A percentile compares a stretch with the other conserved stretches of the same genome.
These are phyloP conservation scores for Oriolus oriolus DNA, from an alignment of 2,113 vertebrate genomes.

Conservation along the genomic window DNA sequence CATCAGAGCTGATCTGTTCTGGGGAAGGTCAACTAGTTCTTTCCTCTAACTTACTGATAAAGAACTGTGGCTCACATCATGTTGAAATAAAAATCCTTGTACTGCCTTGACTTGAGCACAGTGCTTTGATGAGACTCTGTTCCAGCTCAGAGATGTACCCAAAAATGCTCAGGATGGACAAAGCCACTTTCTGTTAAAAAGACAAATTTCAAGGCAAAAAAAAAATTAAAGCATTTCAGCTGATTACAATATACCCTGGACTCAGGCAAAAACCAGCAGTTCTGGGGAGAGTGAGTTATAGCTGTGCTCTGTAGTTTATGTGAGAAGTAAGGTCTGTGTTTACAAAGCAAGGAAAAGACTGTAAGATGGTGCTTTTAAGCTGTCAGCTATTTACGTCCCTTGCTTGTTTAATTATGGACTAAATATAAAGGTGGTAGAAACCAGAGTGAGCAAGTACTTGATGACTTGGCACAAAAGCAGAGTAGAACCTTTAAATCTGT, in stretches of 20 bases:
- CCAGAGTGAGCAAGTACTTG: background rate
- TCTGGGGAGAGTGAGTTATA: background rate
- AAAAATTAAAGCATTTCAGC: background rate
- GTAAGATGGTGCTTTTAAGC: conserved; percentile 38
- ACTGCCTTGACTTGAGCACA: background rate
- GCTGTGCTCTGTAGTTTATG: background rate
- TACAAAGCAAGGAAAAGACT: conserved; percentile 5
- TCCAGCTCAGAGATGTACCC: background rate
- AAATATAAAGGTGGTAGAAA: background rate
- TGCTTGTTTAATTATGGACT: conserved; percentile 5
- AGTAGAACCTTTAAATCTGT: background rate
- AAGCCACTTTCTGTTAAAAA: background rate
- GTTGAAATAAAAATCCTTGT: background rate
- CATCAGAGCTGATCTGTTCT: background rate
- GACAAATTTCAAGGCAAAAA: background rate
- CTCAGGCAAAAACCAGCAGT: background rate
- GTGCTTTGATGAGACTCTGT: background rate
- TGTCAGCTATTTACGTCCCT: conserved; percentile 16
- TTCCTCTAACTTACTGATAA: background rate
- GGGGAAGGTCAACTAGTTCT: background rate
- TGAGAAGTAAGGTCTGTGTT: background rate
- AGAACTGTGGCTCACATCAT: background rate
- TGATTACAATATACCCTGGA: background rate
- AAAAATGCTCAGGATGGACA: background rate
- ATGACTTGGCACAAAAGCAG: background rate